phyloP scores from a whole-genome alignment of 2,113 vertebrate genomes.

The Meles meles region DNA sequence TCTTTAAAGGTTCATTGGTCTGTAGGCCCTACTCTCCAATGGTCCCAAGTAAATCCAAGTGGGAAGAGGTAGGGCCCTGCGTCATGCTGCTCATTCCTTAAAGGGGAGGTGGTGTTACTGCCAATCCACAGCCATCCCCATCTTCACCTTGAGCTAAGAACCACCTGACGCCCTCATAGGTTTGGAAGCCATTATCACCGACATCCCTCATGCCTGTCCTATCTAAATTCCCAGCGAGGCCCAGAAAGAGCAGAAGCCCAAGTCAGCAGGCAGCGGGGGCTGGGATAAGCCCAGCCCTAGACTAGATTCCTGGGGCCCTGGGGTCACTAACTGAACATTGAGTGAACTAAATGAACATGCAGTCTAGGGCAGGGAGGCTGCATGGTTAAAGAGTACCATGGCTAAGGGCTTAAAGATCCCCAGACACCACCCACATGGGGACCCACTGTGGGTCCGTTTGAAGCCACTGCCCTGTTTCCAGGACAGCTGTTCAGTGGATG shows the following conservation, averaged over 20 bases:
- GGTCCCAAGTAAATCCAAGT: background rate
- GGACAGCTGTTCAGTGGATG: constrained; percentile 61
- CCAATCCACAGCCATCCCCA: background rate
- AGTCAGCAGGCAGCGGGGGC: background rate
- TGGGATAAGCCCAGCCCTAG: background rate
- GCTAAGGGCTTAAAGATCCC: background rate
- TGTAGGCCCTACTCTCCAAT: background rate
- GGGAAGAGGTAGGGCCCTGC: background rate
- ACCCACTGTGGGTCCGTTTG: constrained; percentile 78
- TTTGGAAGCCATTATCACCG: background rate
- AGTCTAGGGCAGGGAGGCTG: background rate
- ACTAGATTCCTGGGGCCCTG: background rate
- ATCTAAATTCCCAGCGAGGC: background rate
- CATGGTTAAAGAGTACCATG: background rate
- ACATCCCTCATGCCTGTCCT: background rate
- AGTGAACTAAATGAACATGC: background rate
- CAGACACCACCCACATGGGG: background rate
- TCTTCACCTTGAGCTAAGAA: background rate
- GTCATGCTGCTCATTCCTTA: background rate
- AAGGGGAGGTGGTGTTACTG: background rate
- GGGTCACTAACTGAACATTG: background rate
- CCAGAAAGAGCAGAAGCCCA: background rate
- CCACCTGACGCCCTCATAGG: background rate
- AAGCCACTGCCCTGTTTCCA: constrained; percentile 51
- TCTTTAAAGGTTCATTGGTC: background rate